Evolutionary conservation across 2,113 vertebrate genomes (phyloP), one percentile per base, ranked within the genome.

Genomic region (Platanista minor): DNA sequence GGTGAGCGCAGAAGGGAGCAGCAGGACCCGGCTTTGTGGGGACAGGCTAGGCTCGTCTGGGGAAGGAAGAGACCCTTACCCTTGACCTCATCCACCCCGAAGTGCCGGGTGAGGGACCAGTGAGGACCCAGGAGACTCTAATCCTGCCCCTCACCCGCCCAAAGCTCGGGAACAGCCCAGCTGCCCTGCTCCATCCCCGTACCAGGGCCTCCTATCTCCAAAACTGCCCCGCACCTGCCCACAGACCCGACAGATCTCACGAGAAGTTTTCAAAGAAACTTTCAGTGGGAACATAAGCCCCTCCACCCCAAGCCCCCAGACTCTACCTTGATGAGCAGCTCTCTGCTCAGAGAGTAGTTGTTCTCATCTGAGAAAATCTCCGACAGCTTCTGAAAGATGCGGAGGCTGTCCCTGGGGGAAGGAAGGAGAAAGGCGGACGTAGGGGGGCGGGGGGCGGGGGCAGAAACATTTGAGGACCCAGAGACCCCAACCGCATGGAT

Each of bases 321-420:
- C 17, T 6, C 62, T 21, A 99, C 99, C 99, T 99, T 99, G 94
- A 99, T 99, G 92, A 99, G 99, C 43, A 99, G 99, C 96, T 99
- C 99, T 91, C 99, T 98, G 97, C 99, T 99, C 72, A 99, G 98
- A 0, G 99, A 99, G 98, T 99, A 99, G 98, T 99, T 99, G 98
- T 99, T 99, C 98, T 99, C 99, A 0, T 99, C 99, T 0, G 99
- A 99, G 98, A 99, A 99, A 97, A 99, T 99, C 98, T 99, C 99
- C 0, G 99, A 99, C 66, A 99, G 99, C 96, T 99, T 99, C 0
- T 99, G 99, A 96, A 99, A 99, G 29, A 99, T 99, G 41, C 99
- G 99, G 97, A 99, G 98, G 95, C 99, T 99, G 94, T 99, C 99
- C 94, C 99, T 99, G 98, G 1, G 6, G 52, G 9, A 9, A 6